These are phyloP conservation scores for Siderastrea radians DNA, from an alignment of 92 coral and sea anemone species.

Conservation along the genomic window DNA sequence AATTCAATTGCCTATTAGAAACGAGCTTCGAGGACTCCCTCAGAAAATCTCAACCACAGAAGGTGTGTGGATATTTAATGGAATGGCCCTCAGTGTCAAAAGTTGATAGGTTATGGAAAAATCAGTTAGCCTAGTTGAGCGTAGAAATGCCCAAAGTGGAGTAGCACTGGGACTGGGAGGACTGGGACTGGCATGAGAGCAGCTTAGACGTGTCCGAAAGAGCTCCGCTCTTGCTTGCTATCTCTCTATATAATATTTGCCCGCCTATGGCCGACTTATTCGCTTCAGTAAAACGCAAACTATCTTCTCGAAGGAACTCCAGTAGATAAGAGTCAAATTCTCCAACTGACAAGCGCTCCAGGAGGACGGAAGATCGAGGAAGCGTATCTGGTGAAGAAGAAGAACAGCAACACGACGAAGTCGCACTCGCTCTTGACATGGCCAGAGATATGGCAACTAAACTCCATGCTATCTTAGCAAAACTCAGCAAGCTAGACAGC, in stretches of 20 bases:
- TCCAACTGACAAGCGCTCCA: slow-evolving; percentile 1
- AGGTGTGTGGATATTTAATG: too few relatives aligned
- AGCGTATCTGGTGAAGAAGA: slow-evolving; percentile 2
- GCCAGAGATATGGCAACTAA: slow-evolving; percentile 3
- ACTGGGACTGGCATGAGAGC: neutral
- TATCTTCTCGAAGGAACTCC: neutral
- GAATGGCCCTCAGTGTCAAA: too few relatives aligned
- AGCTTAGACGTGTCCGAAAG: neutral
- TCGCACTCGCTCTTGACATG: neutral
- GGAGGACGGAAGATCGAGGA: slow-evolving; percentile 5
- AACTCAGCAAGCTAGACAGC: slow-evolving; percentile 22
- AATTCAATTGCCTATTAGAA: too few relatives aligned
- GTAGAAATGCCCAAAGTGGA: too few relatives aligned
- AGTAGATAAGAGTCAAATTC: slow-evolving; percentile 5
- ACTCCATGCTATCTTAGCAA: slow-evolving; percentile 1
- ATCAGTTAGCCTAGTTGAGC: too few relatives aligned
- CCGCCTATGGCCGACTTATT: slow-evolving; percentile 10
- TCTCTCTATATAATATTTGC: neutral
- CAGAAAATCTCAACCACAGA: too few relatives aligned
- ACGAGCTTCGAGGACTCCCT: too few relatives aligned
- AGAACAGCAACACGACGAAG: neutral
- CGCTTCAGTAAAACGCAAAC: neutral
- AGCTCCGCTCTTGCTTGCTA: neutral
- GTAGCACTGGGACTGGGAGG: too few relatives aligned
- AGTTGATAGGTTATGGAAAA: too few relatives aligned